Percentiles rank a stretch among this genome's conserved stretches.
These are phyloP conservation scores for Zygaena filipendulae DNA, from an alignment of 2,888 invertebrate species.

Conservation along the genomic window DNA sequence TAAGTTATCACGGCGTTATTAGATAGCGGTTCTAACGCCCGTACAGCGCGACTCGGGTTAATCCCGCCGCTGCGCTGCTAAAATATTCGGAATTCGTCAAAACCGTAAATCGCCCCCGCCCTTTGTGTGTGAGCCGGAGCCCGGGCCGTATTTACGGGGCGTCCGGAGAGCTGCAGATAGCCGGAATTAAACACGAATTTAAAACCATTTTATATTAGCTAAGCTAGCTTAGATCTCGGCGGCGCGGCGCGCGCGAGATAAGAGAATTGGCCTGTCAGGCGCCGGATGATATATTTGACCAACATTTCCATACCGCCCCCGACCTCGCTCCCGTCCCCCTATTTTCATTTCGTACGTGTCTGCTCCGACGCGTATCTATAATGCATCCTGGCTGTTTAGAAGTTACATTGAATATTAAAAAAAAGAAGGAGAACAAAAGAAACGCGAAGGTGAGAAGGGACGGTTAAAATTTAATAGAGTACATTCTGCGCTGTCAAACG, in stretches of 20 bases:
- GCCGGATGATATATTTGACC: constrained; percentile 90
- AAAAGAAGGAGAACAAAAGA: too few species aligned
- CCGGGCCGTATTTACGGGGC: constrained; percentile 46
- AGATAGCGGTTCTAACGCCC: constrained; percentile 24
- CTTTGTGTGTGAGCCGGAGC: constrained; percentile 44
- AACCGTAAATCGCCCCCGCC: constrained; percentile 59
- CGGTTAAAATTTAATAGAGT: constrained; percentile 50
- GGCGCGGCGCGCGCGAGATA: constrained; percentile 75
- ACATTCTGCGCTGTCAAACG: constrained; percentile 41
- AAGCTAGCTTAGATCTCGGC: constrained; percentile 67
- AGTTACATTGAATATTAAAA: constrained; percentile 59
- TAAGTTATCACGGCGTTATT: constrained; percentile 42
- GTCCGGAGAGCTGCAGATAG: constrained; percentile 53
- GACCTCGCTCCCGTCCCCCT: constrained; percentile 31
- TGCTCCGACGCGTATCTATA: constrained; percentile 59
- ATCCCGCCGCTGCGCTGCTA: constrained; percentile 38
- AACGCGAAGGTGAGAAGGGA: constrained; percentile 46
- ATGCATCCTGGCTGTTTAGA: constrained; percentile 60
- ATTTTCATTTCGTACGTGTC: constrained; percentile 70
- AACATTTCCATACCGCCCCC: constrained; percentile 81
- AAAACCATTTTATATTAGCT: constrained; percentile 70
- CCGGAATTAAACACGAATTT: constrained; percentile 68
- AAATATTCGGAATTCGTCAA: constrained; percentile 62
- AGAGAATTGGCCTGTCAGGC: constrained; percentile 92
- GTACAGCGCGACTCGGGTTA: constrained; percentile 25